Evolutionary conservation across 2,888 invertebrate species (phyloP), one percentile per base, ranked within the genome.

Genomic region (Drosophila acutilabella): DNA sequence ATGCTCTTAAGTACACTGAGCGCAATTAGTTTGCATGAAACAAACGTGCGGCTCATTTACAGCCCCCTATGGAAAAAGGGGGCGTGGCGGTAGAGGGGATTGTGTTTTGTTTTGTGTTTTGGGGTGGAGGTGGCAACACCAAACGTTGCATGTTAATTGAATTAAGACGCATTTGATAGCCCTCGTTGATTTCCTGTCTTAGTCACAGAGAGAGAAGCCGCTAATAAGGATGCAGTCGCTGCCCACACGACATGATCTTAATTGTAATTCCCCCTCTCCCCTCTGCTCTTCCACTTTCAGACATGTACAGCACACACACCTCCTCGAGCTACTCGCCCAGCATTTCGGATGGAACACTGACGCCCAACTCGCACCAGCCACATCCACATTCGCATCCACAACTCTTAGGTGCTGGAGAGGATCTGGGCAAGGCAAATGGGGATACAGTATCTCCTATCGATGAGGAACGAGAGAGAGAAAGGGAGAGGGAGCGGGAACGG

Each of bases 271-370:
- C 50, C 18, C 26, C 45, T 5, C 2, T 20, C 6, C 36, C 14
- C 16, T 3, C 45, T 53, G n/a, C 16, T 38, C 33, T 48, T 36
- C 44, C 54, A 36, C 62, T 51, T 45, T 52, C 44, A 93, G 92
- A 93, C 80, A 91, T 93, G 87, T 93, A 92, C 76, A 92, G 92
- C 61, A 92, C 93, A 57, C 92, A 93, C 82, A 93, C 93, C 77
- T 93, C 93, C 53, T 92, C 92, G 71, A 92, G 92, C 71, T 93
- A 92, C 73, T 93, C 93, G 80, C 92, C 92, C 33, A 92, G 92
- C 44, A 90, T 92, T 72, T 93, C 93, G 64, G 93, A 93, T 64
- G 92, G 91, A 73, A 91, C 92, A 38, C 70, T 91, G 75, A 92
- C 92, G 65, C 92, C 92, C 64, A 92, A 92, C 64, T 92, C 92